Conservation (phyloP, 2,113 vertebrate genomes). For the Ranitomeya imitator region DNA sequence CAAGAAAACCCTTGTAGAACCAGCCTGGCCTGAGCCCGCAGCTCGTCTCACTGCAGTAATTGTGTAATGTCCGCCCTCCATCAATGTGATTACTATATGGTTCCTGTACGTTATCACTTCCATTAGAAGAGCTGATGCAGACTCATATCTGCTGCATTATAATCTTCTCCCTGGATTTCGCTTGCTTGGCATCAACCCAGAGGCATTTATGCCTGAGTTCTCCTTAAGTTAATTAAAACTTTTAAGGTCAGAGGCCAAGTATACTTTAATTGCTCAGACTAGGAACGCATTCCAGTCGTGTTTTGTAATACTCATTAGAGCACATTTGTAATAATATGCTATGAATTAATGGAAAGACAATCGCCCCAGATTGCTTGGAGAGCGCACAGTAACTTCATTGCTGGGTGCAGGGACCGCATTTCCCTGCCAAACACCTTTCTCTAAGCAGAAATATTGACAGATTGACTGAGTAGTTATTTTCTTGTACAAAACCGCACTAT, state of each 20-base stretch:
- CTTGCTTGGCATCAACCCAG: conserved; percentile 38
- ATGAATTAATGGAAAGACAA: conserved; percentile 29
- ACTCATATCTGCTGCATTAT: conserved; percentile 36
- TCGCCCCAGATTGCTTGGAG: background rate
- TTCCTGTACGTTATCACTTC: conserved; percentile 5
- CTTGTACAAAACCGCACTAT: background rate
- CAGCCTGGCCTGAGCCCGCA: background rate
- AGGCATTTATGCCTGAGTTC: conserved; percentile 50
- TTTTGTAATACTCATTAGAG: conserved; percentile 40
- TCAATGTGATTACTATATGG: background rate
- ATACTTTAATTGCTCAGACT: conserved; percentile 49
- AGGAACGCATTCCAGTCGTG: background rate
- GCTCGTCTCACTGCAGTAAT: background rate
- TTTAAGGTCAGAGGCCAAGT: conserved; percentile 54
- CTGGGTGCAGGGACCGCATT: background rate
- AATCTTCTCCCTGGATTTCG: conserved; percentile 25
- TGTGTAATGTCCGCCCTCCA: background rate
- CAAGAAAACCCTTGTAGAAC: background rate
- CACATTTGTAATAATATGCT: conserved; percentile 43
- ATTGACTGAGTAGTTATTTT: background rate
- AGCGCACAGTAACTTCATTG: background rate
- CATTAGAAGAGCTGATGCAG: conserved; percentile 45
- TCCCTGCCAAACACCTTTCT: background rate
- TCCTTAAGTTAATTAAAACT: conserved; percentile 58
- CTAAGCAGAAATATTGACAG: background rate